phyloP scores from a whole-genome alignment of 1,140 invertebrate species.

The Lineus longissimus region DNA sequence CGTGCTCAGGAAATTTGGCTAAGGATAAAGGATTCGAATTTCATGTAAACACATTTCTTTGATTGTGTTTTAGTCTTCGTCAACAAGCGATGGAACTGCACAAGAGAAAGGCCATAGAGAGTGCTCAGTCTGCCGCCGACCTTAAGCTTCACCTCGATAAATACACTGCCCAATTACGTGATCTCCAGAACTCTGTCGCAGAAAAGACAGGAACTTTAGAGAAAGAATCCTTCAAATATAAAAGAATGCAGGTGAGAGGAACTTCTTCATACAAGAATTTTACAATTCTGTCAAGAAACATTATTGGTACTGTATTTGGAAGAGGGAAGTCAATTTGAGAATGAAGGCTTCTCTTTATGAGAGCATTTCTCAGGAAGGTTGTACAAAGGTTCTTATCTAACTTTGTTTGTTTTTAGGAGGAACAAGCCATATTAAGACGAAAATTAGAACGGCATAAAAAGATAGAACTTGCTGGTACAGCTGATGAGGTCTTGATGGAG shows the following conservation, averaged over 20 bases:
- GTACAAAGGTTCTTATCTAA: background rate
- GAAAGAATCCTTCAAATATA: slow-evolving; percentile 95
- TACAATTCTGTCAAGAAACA: too few species aligned
- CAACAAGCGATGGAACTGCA: slow-evolving; percentile 83
- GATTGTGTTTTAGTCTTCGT: slow-evolving; percentile 30
- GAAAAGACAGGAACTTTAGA: slow-evolving; percentile 94
- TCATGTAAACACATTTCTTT: background rate
- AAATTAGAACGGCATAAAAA: slow-evolving; percentile 97
- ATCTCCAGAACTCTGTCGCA: slow-evolving; percentile 92
- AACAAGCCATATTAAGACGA: slow-evolving; percentile 83
- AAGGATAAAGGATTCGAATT: too few species aligned
- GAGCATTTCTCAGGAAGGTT: too few species aligned
- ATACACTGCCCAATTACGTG: slow-evolving; percentile 92
- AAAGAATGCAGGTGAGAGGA: slow-evolving; percentile 67
- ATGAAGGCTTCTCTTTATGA: too few species aligned
- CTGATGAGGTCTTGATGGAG: slow-evolving; percentile 95
- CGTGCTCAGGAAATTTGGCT: too few species aligned
- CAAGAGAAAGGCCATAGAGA: slow-evolving; percentile 80
- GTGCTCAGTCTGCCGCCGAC: slow-evolving; percentile 86
- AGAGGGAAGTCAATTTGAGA: too few species aligned
- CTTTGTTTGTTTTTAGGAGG: slow-evolving; percentile 68
- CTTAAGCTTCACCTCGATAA: slow-evolving; percentile 92
- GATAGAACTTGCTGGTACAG: slow-evolving; percentile 92
- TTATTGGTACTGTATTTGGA: too few species aligned
- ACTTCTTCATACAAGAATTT: background rate